These are phyloP conservation scores for Busseola fusca DNA, from an alignment of 2,888 invertebrate species.

Conservation along the genomic window DNA sequence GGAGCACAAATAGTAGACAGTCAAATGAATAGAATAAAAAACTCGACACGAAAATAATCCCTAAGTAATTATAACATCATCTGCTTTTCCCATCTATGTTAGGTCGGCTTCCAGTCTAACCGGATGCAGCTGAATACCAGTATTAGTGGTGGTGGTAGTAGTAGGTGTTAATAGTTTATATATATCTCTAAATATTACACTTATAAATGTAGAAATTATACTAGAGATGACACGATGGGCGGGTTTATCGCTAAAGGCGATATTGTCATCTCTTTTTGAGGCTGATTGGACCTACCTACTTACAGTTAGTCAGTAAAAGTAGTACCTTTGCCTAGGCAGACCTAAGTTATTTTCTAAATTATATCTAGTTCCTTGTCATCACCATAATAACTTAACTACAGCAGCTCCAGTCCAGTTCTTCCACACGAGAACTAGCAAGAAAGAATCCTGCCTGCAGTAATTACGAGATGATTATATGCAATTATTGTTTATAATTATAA, in stretches of 20 bases:
- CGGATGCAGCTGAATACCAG: too few species aligned
- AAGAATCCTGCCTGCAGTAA: constrained; percentile 48
- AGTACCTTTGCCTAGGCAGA: background rate
- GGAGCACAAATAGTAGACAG: background rate
- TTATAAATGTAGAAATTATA: too few species aligned
- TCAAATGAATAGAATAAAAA: background rate
- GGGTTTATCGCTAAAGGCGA: too few species aligned
- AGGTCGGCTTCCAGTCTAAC: too few species aligned
- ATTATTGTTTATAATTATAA: constrained; percentile 63
- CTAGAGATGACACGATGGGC: too few species aligned
- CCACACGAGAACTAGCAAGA: constrained; percentile 39
- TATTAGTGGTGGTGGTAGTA: too few species aligned
- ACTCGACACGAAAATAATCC: too few species aligned
- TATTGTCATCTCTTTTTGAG: background rate
- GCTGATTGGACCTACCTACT: background rate
- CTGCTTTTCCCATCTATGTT: too few species aligned
- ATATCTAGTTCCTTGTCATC: constrained; percentile 13
- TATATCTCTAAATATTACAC: too few species aligned
- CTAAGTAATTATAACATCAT: too few species aligned
- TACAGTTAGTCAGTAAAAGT: background rate
- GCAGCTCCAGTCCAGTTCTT: background rate
- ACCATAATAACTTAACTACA: constrained; percentile 11
- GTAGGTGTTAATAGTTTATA: too few species aligned
- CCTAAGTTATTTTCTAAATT: background rate
- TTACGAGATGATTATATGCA: constrained; percentile 61